Percentiles rank a stretch among this genome's conserved stretches.
Evolutionary conservation across 2,797 vertebrate genomes (phyloP).

Genomic region (Enteromius afrohamiltoni): DNA sequence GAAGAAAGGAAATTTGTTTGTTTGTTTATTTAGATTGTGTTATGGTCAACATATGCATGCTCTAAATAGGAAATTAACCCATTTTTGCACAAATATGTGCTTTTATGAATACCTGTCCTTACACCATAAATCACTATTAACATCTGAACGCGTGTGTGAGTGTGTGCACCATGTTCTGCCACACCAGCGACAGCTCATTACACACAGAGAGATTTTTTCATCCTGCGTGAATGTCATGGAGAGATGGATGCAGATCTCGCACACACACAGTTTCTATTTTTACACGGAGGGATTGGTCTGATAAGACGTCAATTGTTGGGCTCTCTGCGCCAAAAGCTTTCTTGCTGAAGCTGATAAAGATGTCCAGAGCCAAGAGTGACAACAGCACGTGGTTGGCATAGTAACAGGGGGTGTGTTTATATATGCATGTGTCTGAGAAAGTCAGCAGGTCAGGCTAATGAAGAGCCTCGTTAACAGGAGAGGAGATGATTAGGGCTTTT

Average conservation of each 20-base stretch:
- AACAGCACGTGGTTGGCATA: slow-evolving; percentile 23
- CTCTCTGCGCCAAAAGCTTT: slow-evolving; percentile 27
- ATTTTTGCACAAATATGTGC: slow-evolving; percentile 48
- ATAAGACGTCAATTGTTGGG: slow-evolving; percentile 42
- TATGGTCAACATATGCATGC: slow-evolving; percentile 60
- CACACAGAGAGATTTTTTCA: slow-evolving; percentile 38
- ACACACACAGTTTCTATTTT: slow-evolving; percentile 37
- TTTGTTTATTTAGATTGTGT: background rate
- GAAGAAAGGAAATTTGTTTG: too few species aligned
- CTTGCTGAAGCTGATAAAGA: slow-evolving; percentile 48
- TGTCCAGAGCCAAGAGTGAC: slow-evolving; percentile 40
- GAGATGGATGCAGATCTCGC: slow-evolving; percentile 46
- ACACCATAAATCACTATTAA: slow-evolving; percentile 59
- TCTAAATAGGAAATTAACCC: slow-evolving; percentile 56
- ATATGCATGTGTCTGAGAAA: background rate
- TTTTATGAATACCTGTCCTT: slow-evolving; percentile 43
- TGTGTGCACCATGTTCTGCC: slow-evolving; percentile 33
- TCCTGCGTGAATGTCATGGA: slow-evolving; percentile 33
- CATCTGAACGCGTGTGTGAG: slow-evolving; percentile 32
- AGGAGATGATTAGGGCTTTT: slow-evolving; percentile 77
- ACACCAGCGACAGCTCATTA: slow-evolving; percentile 41
- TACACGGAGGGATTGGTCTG: slow-evolving; percentile 24
- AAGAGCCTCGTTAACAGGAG: slow-evolving; percentile 44
- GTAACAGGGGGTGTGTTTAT: background rate
- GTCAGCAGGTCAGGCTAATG: slow-evolving; percentile 30